A percentile compares a stretch with the other conserved stretches of the same genome.
These are phyloP conservation scores for Cryptocephalus moraei DNA, from an alignment of 2,888 invertebrate species.

Conservation along the genomic window DNA sequence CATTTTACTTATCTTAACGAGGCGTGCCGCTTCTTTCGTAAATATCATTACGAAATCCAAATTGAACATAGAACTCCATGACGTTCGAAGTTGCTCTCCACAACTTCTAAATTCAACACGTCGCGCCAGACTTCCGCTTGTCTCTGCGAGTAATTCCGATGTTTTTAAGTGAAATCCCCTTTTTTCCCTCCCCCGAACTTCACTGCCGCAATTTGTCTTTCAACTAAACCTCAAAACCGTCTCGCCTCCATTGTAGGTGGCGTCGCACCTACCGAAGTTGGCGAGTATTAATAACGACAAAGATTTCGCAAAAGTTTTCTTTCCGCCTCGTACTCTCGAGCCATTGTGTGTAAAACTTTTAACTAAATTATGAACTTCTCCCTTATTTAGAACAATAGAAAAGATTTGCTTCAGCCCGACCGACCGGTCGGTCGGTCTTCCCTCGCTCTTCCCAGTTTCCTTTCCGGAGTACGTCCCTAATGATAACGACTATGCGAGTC, in stretches of 20 bases:
- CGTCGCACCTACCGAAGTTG: background rate
- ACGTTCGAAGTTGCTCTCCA: too few species aligned
- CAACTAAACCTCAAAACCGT: too few species aligned
- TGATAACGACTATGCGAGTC: background rate
- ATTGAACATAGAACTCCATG: too few species aligned
- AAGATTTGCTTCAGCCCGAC: conserved; percentile 5
- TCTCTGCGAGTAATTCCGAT: too few species aligned
- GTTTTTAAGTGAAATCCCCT: too few species aligned
- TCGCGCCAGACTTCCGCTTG: too few species aligned
- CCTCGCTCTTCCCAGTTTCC: background rate
- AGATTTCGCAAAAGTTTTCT: conserved; percentile 11
- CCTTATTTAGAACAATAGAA: conserved; percentile 19
- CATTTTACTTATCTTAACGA: too few species aligned
- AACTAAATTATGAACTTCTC: conserved; percentile 22
- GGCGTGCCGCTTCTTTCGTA: too few species aligned
- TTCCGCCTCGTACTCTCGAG: conserved; percentile 6
- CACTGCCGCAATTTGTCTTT: too few species aligned
- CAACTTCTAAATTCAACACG: too few species aligned
- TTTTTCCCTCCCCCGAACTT: too few species aligned
- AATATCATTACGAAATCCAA: too few species aligned
- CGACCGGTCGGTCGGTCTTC: background rate
- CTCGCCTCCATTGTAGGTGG: background rate
- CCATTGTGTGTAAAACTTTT: conserved; percentile 20
- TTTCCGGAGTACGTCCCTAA: background rate
- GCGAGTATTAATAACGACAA: conserved; percentile 13